phyloP scores from a whole-genome alignment of 1,140 invertebrate species.

The Chymomyza costata region DNA sequence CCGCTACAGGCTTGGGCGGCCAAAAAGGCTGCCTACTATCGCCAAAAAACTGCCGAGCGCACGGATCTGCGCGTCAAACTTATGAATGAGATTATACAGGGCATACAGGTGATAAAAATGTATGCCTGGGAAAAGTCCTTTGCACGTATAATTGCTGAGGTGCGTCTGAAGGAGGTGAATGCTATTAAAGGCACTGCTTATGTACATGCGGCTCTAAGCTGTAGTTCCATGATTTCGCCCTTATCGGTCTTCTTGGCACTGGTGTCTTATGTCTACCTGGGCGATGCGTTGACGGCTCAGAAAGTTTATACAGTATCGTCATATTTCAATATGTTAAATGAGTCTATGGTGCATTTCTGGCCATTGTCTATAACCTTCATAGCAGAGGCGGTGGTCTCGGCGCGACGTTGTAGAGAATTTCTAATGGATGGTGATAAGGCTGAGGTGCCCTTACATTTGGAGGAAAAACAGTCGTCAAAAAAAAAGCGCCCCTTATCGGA shows the following conservation, averaged over 20 bases:
- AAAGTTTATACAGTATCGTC: slow-evolving; percentile 85
- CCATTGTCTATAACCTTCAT: slow-evolving; percentile 80
- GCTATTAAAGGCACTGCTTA: slow-evolving; percentile 77
- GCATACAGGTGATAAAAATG: slow-evolving; percentile 92
- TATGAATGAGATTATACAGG: slow-evolving; percentile 89
- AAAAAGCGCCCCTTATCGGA: slow-evolving; percentile 36
- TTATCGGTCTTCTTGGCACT: slow-evolving; percentile 87
- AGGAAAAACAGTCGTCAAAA: slow-evolving; percentile 24
- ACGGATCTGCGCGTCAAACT: slow-evolving; percentile 90
- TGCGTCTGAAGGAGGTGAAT: slow-evolving; percentile 79
- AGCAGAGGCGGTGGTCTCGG: slow-evolving; percentile 81
- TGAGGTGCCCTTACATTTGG: slow-evolving; percentile 41
- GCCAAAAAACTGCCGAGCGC: slow-evolving; percentile 76
- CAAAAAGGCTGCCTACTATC: slow-evolving; percentile 80
- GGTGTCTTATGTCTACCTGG: slow-evolving; percentile 83
- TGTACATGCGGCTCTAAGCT: slow-evolving; percentile 60
- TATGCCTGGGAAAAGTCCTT: slow-evolving; percentile 93
- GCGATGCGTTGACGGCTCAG: slow-evolving; percentile 82
- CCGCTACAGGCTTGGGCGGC: slow-evolving; percentile 88
- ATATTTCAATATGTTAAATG: slow-evolving; percentile 83
- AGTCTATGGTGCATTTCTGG: slow-evolving; percentile 84
- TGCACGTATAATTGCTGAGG: slow-evolving; percentile 79
- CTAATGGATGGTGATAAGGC: slow-evolving; percentile 58
- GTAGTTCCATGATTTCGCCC: slow-evolving; percentile 82
- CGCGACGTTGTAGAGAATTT: slow-evolving; percentile 82